These are phyloP conservation scores for Romanogobio albipinnatus DNA, from an alignment of 2,113 vertebrate species.

Conservation along the genomic window DNA sequence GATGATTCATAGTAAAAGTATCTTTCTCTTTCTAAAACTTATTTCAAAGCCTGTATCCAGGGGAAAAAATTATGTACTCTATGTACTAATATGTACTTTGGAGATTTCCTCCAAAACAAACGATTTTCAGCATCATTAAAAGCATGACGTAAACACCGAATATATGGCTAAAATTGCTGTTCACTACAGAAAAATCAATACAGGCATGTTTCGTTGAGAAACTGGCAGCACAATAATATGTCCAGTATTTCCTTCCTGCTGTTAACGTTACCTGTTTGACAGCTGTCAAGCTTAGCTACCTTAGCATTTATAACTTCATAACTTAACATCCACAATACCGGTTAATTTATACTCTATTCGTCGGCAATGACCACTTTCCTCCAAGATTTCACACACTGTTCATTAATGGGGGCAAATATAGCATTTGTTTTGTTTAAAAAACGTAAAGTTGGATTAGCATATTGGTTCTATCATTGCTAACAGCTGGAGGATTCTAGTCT, in stretches of 20 bases:
- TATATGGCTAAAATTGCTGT: neutral
- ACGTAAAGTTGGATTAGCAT: neutral
- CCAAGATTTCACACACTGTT: neutral
- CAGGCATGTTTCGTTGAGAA: neutral
- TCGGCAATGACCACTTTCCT: neutral
- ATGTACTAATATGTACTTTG: neutral
- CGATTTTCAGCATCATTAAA: neutral
- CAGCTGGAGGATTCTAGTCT: conserved; percentile 21
- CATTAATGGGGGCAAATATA: neutral
- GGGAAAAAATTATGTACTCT: neutral
- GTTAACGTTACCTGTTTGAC: neutral
- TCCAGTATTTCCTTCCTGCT: neutral
- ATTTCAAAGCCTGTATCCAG: neutral
- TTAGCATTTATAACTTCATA: neutral
- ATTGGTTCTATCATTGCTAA: neutral
- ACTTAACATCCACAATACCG: neutral
- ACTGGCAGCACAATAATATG: neutral
- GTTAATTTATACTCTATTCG: neutral
- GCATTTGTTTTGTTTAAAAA: neutral
- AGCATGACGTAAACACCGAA: neutral
- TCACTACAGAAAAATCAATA: neutral
- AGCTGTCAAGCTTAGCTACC: conserved; percentile 11
- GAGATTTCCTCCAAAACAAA: neutral
- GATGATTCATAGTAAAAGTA: neutral
- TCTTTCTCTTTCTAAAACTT: neutral